These are phyloP conservation scores for Sitobion miscanthi DNA, from an alignment of 1,140 invertebrate species.

Conservation along the genomic window DNA sequence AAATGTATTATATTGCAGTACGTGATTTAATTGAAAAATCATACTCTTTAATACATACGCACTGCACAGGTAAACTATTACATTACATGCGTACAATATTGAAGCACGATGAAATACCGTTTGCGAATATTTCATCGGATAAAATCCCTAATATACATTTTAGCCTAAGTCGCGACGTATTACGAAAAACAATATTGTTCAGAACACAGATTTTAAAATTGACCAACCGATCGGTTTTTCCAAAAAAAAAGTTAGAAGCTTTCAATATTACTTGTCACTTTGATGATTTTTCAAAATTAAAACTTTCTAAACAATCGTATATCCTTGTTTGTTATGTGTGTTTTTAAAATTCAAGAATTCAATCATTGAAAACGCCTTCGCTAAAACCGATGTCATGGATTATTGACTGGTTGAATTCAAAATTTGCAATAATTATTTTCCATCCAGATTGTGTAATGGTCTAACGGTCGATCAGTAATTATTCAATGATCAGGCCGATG, in stretches of 20 bases:
- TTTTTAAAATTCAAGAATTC: not conserved
- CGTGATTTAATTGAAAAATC: slow-evolving; percentile 4
- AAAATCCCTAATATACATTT: not conserved
- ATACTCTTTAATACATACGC: not conserved
- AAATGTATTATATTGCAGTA: not conserved
- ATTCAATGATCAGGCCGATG: not conserved
- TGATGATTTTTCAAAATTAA: not conserved
- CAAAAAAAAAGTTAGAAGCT: not conserved
- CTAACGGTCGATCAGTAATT: not conserved
- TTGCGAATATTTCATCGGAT: too few relatives aligned
- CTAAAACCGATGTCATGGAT: not conserved
- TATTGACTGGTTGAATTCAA: not conserved
- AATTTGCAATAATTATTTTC: not conserved
- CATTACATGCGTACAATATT: not conserved
- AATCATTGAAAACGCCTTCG: not conserved
- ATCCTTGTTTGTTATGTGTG: not conserved
- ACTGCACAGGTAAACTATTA: not conserved
- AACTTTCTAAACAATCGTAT: not conserved
- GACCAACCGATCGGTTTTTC: too few relatives aligned
- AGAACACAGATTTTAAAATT: too few relatives aligned
- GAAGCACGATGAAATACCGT: not conserved
- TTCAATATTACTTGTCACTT: not conserved
- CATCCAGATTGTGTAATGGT: too few relatives aligned
- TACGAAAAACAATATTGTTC: not conserved
- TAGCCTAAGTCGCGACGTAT: not conserved